Evolutionary conservation across 2,888 invertebrate species (phyloP), one percentile per base, ranked within the genome.

Genomic region (Sialis lutaria): DNA sequence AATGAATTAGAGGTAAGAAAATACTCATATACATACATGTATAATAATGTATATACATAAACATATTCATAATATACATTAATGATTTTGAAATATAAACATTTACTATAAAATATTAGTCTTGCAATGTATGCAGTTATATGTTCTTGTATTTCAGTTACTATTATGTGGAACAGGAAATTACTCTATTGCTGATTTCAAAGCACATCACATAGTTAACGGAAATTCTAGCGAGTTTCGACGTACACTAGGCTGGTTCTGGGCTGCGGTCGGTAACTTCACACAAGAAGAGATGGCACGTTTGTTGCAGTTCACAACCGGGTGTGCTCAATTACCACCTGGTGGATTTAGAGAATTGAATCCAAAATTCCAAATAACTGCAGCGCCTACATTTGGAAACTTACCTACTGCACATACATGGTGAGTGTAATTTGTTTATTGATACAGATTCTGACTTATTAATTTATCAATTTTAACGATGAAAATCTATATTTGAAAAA

Each of bases 331-430:
- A 67, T 73, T 93, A 59, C 93, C 88, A 30, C 82, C 88, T 0
- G 90, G 89, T 33, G 93, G 92, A 9, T 93, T 93, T 49, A 69
- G 77, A 64, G 91, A 93, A 61, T 73, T 93, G 33, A 84, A 81
- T 65, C 95, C 95, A 2, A 78, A 87, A 49, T 91, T 93, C 69
- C 92, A 92, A 67, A 84, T 95, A 52, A 87, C 89, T 2, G 85
- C 90, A 6, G 86, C 90, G 45, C 87, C 89, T 0, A 84, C 87
- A 30, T 87, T 84, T 67, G 91, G 90, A 49, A 89, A 85, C 59
- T 70, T 95, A 56, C 93, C 93, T 41, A 90, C 91, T 2, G 92
- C 93, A 32, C 93, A 95, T 67, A 93, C 92, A 44, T 93, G 92
- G 85, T 84, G 65, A 63, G 67, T 62, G 8, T 4, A 31, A 22